Evolutionary conservation across 2,888 invertebrate genomes (phyloP), one percentile per base, ranked within the genome.

Genomic region (Strigamia transsilvanica): DNA sequence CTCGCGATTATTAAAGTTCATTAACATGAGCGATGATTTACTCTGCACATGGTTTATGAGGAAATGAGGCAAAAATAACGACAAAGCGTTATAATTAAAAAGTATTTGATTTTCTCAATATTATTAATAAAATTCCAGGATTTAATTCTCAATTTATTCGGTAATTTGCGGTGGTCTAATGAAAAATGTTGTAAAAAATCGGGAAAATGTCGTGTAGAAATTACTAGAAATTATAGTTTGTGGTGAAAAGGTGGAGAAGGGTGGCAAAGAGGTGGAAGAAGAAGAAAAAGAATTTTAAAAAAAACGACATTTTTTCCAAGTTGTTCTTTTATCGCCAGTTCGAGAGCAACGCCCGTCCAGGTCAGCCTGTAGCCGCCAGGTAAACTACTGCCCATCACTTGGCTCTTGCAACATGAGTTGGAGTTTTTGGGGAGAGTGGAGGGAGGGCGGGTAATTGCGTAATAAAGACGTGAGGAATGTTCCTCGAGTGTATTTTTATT

Each of bases 361-460:
- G 66, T 66, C 66, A 66, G 12, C 66, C 13, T 27, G 66, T 66
- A 66, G 66, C 66, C 66, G 66, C 66, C 66, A 66, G 66, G 66
- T 66, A 66, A 66, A 66, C 66, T 66, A 66, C 66, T 66, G 66
- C 27, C 66, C 66, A 66, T 66, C 66, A 27, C 66, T 66, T 66
- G 27, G 66, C 9, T 13, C 23, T 66, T 27, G 66, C 27, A 32
- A 9, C 13, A 66, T 66, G 66, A 66, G 66, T 66, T 66, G 23
- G 27, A 51, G 51, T 51, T 66, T 61, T 66, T 18, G n/a, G 51
- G 51, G n/a, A 51, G 51, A 27, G 66, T 66, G 18, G 18, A 61
- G 18, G 61, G 21, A 23, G 66, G 51, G 51, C 13, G 66, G 51
- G 51, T 32, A 61, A 61, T 61, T 61, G 66, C 13, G 66, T 66